These are phyloP conservation scores for Meriones unguiculatus DNA, from an alignment of 2,113 vertebrate genomes.

Conservation along the genomic window DNA sequence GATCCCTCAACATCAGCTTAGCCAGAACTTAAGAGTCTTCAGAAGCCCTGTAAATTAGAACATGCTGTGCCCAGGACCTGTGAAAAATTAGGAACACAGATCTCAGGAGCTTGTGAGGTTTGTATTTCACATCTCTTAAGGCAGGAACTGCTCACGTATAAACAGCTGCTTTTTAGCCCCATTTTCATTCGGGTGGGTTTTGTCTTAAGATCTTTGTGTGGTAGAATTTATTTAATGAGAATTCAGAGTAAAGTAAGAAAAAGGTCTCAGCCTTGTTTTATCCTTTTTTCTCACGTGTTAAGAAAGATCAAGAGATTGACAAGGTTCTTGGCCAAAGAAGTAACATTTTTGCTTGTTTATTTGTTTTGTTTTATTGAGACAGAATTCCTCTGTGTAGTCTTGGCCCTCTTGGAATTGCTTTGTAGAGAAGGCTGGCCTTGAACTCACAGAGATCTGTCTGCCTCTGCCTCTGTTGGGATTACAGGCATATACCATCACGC, in stretches of 20 bases:
- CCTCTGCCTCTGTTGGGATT: too few species aligned
- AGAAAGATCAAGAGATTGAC: neutral
- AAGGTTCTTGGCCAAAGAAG: neutral
- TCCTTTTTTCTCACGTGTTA: neutral
- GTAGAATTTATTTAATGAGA: neutral
- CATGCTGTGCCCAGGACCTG: neutral
- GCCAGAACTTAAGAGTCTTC: neutral
- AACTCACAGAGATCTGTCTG: too few species aligned
- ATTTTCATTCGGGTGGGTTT: neutral
- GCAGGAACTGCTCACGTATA: neutral
- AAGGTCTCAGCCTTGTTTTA: neutral
- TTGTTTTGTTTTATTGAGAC: too few species aligned
- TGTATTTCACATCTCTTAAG: neutral
- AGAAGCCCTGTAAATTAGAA: neutral
- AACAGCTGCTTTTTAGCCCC: neutral
- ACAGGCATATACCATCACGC: too few species aligned
- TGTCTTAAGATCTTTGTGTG: neutral
- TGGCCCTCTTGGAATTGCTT: too few species aligned
- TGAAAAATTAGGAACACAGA: neutral
- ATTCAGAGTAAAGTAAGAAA: neutral
- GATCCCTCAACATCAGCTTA: neutral
- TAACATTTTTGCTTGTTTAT: neutral
- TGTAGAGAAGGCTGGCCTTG: too few species aligned
- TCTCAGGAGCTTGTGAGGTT: neutral
- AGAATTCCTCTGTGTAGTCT: too few species aligned